Percentiles rank a stretch among this genome's conserved stretches.
Conservation (phyloP, 2,113 vertebrate species). For the Oncorhynchus mykiss region DNA sequence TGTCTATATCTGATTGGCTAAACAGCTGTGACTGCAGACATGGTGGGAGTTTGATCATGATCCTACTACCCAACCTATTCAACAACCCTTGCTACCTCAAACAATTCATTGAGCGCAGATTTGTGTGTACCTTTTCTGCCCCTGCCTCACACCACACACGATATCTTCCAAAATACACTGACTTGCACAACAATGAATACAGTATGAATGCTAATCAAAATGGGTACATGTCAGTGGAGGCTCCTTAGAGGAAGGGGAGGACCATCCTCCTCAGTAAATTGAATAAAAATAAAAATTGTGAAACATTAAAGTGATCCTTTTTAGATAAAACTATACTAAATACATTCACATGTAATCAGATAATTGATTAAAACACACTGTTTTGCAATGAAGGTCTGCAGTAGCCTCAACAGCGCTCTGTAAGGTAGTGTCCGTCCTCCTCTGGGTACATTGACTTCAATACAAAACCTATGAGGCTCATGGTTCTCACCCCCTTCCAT, state of each 20-base stretch:
- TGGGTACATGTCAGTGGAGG: slow-evolving; percentile 51
- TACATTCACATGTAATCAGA: too few relatives aligned
- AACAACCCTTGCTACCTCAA: slow-evolving; percentile 73
- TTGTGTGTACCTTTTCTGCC: slow-evolving; percentile 66
- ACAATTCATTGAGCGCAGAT: slow-evolving; percentile 80
- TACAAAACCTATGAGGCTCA: too few relatives aligned
- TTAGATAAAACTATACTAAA: too few relatives aligned
- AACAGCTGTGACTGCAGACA: slow-evolving; percentile 80
- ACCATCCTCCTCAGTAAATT: too few relatives aligned
- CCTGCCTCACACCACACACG: not conserved
- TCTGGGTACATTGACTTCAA: too few relatives aligned
- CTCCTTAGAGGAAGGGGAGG: slow-evolving; percentile 15
- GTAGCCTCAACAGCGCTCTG: too few relatives aligned
- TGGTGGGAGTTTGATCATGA: slow-evolving; percentile 82
- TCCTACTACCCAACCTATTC: slow-evolving; percentile 77
- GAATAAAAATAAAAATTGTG: too few relatives aligned
- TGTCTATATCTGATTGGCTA: slow-evolving; percentile 90
- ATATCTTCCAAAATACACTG: not conserved
- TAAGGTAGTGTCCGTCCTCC: too few relatives aligned
- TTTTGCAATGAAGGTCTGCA: too few relatives aligned
- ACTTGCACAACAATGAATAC: not conserved
- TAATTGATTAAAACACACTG: too few relatives aligned
- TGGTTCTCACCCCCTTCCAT: too few relatives aligned
- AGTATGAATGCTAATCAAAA: not conserved
- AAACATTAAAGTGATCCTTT: too few relatives aligned